Conservation (phyloP, 2,888 invertebrate genomes). For the Pseudeuparius sepicola region DNA sequence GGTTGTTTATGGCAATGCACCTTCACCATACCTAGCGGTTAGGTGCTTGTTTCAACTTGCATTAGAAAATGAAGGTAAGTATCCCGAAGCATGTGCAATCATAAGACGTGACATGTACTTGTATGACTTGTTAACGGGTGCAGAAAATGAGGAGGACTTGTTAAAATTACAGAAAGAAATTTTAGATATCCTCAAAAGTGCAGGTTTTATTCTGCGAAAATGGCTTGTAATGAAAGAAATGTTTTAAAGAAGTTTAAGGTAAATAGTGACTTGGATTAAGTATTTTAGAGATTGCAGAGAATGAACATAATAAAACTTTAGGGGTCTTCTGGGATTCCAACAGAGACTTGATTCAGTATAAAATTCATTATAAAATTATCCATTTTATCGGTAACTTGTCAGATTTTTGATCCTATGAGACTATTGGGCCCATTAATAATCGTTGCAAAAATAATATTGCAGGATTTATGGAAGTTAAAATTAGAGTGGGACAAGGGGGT, state of each 20-base stretch:
- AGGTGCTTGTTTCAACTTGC: conserved; percentile 9
- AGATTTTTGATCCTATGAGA: no score
- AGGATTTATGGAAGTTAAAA: neutral
- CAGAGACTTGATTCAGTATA: no score
- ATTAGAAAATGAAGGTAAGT: conserved; percentile 8
- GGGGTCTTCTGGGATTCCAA: no score
- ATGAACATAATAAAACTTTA: no score
- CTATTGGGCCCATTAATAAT: no score
- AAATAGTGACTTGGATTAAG: no score
- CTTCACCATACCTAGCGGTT: conserved; percentile 9
- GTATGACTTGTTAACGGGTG: conserved; percentile 9
- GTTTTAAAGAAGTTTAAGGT: no score
- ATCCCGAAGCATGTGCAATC: conserved; percentile 8
- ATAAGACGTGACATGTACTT: conserved; percentile 10
- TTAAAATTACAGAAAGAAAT: conserved; percentile 9
- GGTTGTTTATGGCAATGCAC: conserved; percentile 8
- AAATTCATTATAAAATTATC: no score
- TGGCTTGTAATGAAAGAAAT: no score
- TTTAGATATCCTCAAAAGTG: neutral
- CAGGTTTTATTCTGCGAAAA: conserved; percentile 7
- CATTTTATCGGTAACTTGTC: no score
- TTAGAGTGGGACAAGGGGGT: neutral
- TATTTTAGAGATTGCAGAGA: no score
- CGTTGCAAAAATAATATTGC: neutral
- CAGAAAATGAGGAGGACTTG: conserved; percentile 4